Evolutionary conservation across 1,140 invertebrate genomes (phyloP), one percentile per base, ranked within the genome.

Genomic region (Aphelinus atriplicis): DNA sequence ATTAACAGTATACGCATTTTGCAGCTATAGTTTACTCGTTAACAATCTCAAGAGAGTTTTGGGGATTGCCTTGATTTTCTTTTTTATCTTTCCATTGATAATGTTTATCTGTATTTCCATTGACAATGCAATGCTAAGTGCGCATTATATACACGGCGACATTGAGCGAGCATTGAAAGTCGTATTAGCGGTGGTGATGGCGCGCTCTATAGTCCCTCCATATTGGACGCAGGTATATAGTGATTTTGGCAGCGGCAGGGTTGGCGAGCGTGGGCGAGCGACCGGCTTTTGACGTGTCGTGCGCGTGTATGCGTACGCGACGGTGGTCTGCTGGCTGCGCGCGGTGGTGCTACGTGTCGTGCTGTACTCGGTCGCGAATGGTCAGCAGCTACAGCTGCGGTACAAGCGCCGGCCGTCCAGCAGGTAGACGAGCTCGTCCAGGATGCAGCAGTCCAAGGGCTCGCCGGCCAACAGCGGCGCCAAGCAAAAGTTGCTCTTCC

Each of bases 401-500:
- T n/a, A 46, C 45, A 63, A 63, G 61, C 46, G 45, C 3, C 46
- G 45, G 9, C 1, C 7, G 61, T 47, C 61, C 45, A 45, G 61
- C 5, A 55, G 26, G 26, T 26, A 26, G 26, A 26, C 26, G 26
- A 26, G 26, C 26, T 26, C 26, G 26, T 26, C 26, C 26, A 26
- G 26, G 26, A 75, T 71, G 73, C 73, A 75, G 26, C 53, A 43
- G 3, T 56, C 26, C 51, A 75, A 64, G 56, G 43, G 61, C 26
- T 42, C 67, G 55, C 48, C 48, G 2, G 42, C 3, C 53, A 51
- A 50, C 58, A 46, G 53, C 45, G 81, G 79, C 75, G 65, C 80
- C 45, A 86, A 85, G 72, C 26, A 26, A 26, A 87, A 86, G 80
- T 71, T 84, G 56, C 81, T 84, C 77, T 84, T 85, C 60, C 79